Evolutionary conservation across 2,113 vertebrate genomes (phyloP).

Genomic region (Callospermophilus lateralis): DNA sequence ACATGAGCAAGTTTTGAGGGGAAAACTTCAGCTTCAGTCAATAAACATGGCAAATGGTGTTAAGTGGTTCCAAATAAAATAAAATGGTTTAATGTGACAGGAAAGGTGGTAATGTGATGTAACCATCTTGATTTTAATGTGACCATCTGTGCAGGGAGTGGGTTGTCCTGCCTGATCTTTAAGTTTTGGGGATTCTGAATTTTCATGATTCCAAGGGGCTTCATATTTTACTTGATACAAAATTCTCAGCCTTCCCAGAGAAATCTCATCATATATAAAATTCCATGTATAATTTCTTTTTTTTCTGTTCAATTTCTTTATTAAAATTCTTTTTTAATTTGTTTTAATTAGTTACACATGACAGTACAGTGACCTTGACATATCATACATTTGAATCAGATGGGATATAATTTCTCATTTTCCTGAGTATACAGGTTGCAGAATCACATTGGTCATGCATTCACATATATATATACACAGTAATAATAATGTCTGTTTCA

Average conservation of each 20-base stretch:
- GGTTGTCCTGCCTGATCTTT: neutral
- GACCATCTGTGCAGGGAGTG: neutral
- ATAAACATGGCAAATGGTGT: neutral
- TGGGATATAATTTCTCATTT: too few species aligned
- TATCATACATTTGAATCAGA: too few species aligned
- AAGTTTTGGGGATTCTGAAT: neutral
- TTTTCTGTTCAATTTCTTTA: too few species aligned
- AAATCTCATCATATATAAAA: slow-evolving; percentile 19
- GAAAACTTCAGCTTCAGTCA: neutral
- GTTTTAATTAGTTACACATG: too few species aligned
- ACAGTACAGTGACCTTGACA: too few species aligned
- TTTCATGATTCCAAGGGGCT: neutral
- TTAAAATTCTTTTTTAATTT: too few species aligned
- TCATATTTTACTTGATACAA: slow-evolving; percentile 1
- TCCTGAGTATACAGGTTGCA: too few species aligned
- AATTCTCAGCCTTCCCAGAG: neutral
- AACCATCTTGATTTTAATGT: neutral
- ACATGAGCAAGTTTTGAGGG: neutral
- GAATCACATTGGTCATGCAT: too few species aligned
- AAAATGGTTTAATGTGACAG: neutral
- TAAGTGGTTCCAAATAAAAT: neutral
- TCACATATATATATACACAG: too few species aligned
- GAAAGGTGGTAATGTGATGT: neutral
- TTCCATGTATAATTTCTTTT: neutral
- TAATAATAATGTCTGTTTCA: too few species aligned